Evolutionary conservation across 2,888 invertebrate species (phyloP).

Genomic region (Andrena camellia): DNA sequence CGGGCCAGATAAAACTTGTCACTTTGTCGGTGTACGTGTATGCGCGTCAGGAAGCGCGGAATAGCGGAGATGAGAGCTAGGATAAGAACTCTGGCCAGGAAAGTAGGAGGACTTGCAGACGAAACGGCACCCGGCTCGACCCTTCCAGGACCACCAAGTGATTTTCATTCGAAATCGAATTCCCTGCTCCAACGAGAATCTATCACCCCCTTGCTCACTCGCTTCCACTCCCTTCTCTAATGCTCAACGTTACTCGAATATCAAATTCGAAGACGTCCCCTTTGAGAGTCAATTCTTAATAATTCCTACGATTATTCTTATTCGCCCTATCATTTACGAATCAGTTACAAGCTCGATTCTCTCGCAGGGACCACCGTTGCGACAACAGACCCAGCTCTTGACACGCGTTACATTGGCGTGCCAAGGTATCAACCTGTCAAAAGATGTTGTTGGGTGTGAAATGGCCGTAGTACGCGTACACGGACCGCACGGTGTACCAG

Average conservation of each 20-base stretch:
- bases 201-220: not conserved
- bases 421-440: slow-evolving; percentile 79
- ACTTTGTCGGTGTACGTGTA: slow-evolving; percentile 74
- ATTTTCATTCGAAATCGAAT: slow-evolving; percentile 40
- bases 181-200: slow-evolving; percentile 33
- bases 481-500: slow-evolving; percentile 73
- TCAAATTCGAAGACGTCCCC: too few species aligned
- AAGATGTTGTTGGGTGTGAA: slow-evolving; percentile 74
- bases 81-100: slow-evolving; percentile 61
- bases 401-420: slow-evolving; percentile 73
- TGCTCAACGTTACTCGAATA: too few species aligned
- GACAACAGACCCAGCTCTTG: slow-evolving; percentile 76
- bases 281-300: too few species aligned
- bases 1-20: slow-evolving; percentile 74
- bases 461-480: slow-evolving; percentile 59
- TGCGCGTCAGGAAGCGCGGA: slow-evolving; percentile 63
- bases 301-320: too few species aligned
- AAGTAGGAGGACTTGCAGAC: slow-evolving; percentile 59
- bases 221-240: too few species aligned
- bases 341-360: not conserved
- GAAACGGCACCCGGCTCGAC: slow-evolving; percentile 42
- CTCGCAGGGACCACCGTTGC: slow-evolving; percentile 53
- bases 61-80: slow-evolving; percentile 64
- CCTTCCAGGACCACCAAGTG: slow-evolving; percentile 9
- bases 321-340: too few species aligned